These are phyloP conservation scores for Clupea harengus DNA, from an alignment of 2,113 vertebrate genomes.

Conservation along the genomic window DNA sequence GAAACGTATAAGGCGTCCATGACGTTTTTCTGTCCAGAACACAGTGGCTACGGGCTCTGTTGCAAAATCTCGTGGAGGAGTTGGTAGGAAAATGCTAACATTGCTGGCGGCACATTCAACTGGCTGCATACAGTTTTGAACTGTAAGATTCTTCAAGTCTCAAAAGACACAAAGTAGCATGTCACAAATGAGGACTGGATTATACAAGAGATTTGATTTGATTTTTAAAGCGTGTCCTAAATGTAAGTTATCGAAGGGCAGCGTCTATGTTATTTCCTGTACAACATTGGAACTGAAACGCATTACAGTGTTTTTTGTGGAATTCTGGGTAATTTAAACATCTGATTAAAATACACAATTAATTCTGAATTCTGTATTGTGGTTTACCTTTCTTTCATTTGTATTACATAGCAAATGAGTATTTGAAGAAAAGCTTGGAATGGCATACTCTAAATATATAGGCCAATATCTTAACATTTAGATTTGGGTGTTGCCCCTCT, in stretches of 20 bases:
- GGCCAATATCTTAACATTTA: not conserved
- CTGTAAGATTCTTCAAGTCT: not conserved
- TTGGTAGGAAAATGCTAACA: not conserved
- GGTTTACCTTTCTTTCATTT: not conserved
- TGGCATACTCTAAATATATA: not conserved
- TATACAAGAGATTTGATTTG: not conserved
- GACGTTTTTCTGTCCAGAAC: not conserved
- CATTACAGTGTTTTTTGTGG: not conserved
- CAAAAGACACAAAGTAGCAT: not conserved
- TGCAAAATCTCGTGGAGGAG: not conserved
- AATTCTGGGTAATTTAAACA: not conserved
- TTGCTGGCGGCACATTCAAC: too few relatives aligned
- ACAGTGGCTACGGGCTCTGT: not conserved
- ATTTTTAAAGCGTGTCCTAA: not conserved
- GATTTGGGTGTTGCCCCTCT: not conserved
- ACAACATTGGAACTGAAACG: not conserved
- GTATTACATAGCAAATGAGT: not conserved
- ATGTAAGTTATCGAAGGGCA: not conserved
- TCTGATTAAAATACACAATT: not conserved
- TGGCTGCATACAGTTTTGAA: not conserved
- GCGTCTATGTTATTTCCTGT: not conserved
- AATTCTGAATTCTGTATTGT: not conserved
- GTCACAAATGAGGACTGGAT: not conserved
- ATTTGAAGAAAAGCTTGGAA: not conserved
- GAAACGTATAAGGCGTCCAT: not conserved